Base-by-base conservation (phyloP, 2,797 vertebrate genomes). In the Sparidentex hasta region DNA sequence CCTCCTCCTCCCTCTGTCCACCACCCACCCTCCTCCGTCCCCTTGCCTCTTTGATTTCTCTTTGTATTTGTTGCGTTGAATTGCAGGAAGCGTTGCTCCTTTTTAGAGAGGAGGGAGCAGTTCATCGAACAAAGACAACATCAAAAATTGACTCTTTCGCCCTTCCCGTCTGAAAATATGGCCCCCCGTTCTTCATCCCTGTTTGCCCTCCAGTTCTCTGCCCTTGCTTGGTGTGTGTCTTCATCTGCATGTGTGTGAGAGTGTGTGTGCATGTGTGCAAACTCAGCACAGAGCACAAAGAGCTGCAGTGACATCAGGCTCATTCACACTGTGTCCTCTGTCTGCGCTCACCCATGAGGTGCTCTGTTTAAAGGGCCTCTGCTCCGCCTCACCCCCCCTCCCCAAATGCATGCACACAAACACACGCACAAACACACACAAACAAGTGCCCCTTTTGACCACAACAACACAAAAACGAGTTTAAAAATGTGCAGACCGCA, bases 281-380 rank as follows among this genome's bases (percentile, higher is more conserved):
- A 84, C 87, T 93, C 89, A 90, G 91, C 89, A 92, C 76, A 86
- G 78, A 81, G 70, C 91, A 93, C 92, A 93, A 93, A 93, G 91
- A 92, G 88, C 84, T 66, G 87, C 87, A 92, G 88, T 91, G 89
- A 93, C 91, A 90, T 93, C 93, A 91, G 85, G 84, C 80, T 85
- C 83, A 87, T 90, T 93, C 90, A 93, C 90, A 93, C 82, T 86
- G 89, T 81, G 81, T 92, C 86, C 88, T 91, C 92, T 93, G 90
- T 92, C 76, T 76, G 61, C 11, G 2, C 78, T 88, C 83, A 78
- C 68, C 82, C 77, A 65, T 85, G 92, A 91, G 86, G 85, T 91
- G 89, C 76, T 85, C 84, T 85, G 88, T 88, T 90, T 86, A 82
- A 87, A 89, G 78, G 83, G 82, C 71, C 80, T 84, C 54, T 71